A percentile compares a stretch with the other conserved stretches of the same genome.
Conservation (phyloP, 2,888 invertebrate species). For the Abrostola triplasia region DNA sequence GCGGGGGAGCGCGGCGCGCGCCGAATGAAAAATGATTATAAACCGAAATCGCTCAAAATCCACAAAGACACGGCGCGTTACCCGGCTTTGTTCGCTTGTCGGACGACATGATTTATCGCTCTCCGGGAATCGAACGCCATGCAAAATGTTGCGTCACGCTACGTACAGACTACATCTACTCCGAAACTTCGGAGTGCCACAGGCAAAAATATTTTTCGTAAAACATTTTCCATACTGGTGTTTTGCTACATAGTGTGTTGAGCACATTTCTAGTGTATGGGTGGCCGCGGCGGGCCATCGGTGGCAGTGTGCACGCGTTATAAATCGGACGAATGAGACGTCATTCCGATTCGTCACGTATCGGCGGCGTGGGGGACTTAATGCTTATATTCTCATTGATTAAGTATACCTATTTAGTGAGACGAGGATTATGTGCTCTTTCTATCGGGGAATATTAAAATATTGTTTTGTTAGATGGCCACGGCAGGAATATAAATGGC, state of each 20-base stretch:
- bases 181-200: slow-evolving; percentile 54
- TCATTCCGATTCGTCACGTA: slow-evolving; percentile 85
- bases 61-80: slow-evolving; percentile 86
- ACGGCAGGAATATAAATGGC: slow-evolving; percentile 22
- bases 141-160: slow-evolving; percentile 86
- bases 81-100: slow-evolving; percentile 86
- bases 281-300: slow-evolving; percentile 50
- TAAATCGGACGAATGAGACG: slow-evolving; percentile 86
- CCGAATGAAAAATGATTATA: slow-evolving; percentile 84
- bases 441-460: slow-evolving; percentile 57
- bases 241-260: slow-evolving; percentile 7
- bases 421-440: slow-evolving; percentile 70
- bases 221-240: slow-evolving; percentile 41
- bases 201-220: slow-evolving; percentile 47
- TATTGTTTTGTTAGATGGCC: slow-evolving; percentile 43
- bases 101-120: slow-evolving; percentile 77
- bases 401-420: slow-evolving; percentile 82
- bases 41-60: slow-evolving; percentile 85
- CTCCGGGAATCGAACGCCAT: slow-evolving; percentile 76
- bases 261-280: slow-evolving; percentile 55
- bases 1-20: slow-evolving; percentile 55
- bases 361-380: slow-evolving; percentile 77
- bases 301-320: slow-evolving; percentile 69
- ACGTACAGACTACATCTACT: slow-evolving; percentile 60
- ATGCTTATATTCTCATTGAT: slow-evolving; percentile 81